phyloP scores from a whole-genome alignment of 1,140 invertebrate genomes.

The Orchestia grillus region DNA sequence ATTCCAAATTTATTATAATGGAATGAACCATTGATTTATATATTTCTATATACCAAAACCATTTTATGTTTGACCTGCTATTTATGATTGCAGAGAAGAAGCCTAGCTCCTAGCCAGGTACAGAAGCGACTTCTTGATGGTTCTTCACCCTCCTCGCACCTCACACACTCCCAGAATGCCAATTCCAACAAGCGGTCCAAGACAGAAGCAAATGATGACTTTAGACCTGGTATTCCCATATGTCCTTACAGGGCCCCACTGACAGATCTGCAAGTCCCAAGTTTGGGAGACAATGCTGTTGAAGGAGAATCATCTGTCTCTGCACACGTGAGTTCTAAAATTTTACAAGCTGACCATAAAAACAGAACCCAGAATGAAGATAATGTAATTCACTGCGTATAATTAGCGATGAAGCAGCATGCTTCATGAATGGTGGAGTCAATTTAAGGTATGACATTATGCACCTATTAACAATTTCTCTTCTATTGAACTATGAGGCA shows the following conservation, averaged over 20 bases:
- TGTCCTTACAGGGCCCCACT: not conserved
- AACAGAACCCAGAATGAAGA: not conserved
- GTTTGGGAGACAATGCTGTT: not conserved
- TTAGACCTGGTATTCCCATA: constrained; percentile 5
- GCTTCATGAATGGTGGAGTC: not conserved
- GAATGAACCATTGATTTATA: no score
- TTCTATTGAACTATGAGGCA: no score
- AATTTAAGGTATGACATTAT: no score
- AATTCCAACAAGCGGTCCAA: not conserved
- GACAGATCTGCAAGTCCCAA: not conserved
- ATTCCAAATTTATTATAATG: no score
- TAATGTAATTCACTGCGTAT: not conserved
- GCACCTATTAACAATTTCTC: no score
- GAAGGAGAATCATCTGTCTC: not conserved
- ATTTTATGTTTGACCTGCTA: not conserved
- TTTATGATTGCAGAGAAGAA: constrained; percentile 20
- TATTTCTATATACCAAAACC: no score
- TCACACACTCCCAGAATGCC: not conserved
- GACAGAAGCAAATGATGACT: not conserved
- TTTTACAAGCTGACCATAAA: not conserved
- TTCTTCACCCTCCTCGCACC: not conserved
- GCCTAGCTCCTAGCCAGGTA: constrained; percentile 19
- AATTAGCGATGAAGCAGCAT: not conserved
- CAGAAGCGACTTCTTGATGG: constrained; percentile 32
- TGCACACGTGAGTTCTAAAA: constrained; percentile 13